Percentiles rank a stretch among this genome's conserved stretches.
These are phyloP conservation scores for Yponomeuta evonymella DNA, from an alignment of 2,888 invertebrate species.

Conservation along the genomic window DNA sequence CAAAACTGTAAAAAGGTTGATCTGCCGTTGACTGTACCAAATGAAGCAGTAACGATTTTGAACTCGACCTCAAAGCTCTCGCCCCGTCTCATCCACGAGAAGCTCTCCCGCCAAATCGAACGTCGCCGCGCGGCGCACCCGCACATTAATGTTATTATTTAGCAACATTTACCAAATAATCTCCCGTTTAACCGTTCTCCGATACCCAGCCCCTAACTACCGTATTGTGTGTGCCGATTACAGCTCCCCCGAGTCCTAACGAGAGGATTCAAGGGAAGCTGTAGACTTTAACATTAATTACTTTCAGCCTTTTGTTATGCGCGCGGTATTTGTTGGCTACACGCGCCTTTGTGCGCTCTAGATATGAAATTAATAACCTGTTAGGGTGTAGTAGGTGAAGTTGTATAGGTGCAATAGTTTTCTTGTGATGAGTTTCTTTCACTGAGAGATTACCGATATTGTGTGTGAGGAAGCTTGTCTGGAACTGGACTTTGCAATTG, in stretches of 20 bases:
- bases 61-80: background rate
- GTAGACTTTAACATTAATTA: constrained; percentile 63
- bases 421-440: constrained; percentile 49
- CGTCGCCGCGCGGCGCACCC: constrained; percentile 31
- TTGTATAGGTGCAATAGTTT: constrained; percentile 34
- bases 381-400: constrained; percentile 46
- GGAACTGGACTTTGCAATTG: background rate
- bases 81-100: background rate
- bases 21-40: background rate
- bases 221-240: constrained; percentile 60
- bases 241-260: constrained; percentile 54
- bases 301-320: constrained; percentile 56
- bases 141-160: constrained; percentile 71
- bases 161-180: constrained; percentile 76
- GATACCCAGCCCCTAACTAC: constrained; percentile 67
- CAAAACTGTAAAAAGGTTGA: background rate
- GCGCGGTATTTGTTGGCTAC: constrained; percentile 60
- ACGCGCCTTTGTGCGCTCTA: constrained; percentile 56
- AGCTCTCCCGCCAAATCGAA: constrained; percentile 25
- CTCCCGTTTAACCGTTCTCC: constrained; percentile 71
- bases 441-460: constrained; percentile 2
- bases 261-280: constrained; percentile 50
- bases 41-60: background rate
- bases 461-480: background rate
- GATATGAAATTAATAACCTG: constrained; percentile 60